Conservation (phyloP, 2,888 invertebrate species). For the Orthonevra nobilis region DNA sequence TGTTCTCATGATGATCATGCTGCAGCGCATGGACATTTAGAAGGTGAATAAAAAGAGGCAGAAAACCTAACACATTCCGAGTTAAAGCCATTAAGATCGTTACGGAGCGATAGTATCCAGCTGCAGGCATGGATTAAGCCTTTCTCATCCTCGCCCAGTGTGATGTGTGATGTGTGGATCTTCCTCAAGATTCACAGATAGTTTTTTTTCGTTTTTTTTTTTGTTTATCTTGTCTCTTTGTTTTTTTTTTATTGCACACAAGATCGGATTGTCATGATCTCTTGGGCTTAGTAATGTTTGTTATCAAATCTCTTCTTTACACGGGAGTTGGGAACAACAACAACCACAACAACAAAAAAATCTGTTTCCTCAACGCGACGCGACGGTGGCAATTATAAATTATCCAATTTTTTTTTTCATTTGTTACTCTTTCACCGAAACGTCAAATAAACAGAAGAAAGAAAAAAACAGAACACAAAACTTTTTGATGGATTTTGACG, state of each 20-base stretch:
- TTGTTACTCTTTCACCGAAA: conserved; percentile 12
- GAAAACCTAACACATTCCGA: conserved; percentile 61
- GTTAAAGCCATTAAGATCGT: conserved; percentile 69
- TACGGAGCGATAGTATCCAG: conserved; percentile 66
- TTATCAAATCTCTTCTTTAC: conserved; percentile 55
- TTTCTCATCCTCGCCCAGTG: conserved; percentile 9
- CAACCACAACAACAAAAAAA: too few species aligned
- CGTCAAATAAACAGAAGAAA: background rate
- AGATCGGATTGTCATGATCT: conserved; percentile 64
- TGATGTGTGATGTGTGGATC: conserved; percentile 45
- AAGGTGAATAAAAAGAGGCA: conserved; percentile 46
- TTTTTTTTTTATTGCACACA: conserved; percentile 55
- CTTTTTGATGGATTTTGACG: conserved; percentile 49
- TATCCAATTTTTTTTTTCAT: conserved; percentile 40
- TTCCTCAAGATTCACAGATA: conserved; percentile 53
- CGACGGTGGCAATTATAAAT: conserved; percentile 67
- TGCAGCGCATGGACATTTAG: conserved; percentile 53
- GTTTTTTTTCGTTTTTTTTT: conserved; percentile 26
- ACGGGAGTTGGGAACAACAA: conserved; percentile 60
- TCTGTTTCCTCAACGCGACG: conserved; percentile 53
- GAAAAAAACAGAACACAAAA: background rate
- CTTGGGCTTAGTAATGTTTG: conserved; percentile 26
- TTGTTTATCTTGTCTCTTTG: conserved; percentile 51
- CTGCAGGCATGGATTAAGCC: conserved; percentile 52
- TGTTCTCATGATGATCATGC: conserved; percentile 62